These are phyloP conservation scores for Ectemnius continuus DNA, from an alignment of 2,888 invertebrate species.

Conservation along the genomic window DNA sequence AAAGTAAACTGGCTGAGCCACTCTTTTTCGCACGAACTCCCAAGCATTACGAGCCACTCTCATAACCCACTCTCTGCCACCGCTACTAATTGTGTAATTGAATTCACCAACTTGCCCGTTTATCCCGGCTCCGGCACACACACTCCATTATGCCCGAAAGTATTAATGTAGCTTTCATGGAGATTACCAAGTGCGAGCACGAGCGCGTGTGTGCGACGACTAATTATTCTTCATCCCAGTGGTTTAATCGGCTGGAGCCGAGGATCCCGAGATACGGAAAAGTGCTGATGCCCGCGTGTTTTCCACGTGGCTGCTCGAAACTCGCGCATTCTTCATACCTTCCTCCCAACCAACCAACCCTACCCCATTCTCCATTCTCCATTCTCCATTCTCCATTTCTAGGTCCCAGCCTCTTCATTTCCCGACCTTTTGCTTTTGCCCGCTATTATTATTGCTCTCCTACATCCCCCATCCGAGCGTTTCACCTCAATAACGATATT, in stretches of 20 bases:
- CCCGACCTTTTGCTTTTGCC: too few relatives aligned
- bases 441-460: not conserved
- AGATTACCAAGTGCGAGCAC: not conserved
- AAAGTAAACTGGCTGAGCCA: too few relatives aligned
- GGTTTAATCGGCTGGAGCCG: conserved; percentile 35
- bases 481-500: not conserved
- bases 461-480: not conserved
- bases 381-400: too few relatives aligned
- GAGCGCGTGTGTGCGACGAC: conserved; percentile 28
- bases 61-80: too few relatives aligned
- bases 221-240: conserved; percentile 55
- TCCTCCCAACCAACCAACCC: too few relatives aligned
- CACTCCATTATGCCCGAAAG: conserved; percentile 37
- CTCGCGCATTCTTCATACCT: conserved; percentile 3
- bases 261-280: conserved; percentile 54
- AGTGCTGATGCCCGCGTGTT: conserved; percentile 55
- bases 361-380: too few relatives aligned
- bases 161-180: conserved; percentile 38
- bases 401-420: too few relatives aligned
- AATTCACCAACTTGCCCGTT: not conserved
- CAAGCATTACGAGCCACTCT: too few relatives aligned
- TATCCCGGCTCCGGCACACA: conserved; percentile 1
- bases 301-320: conserved; percentile 53
- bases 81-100: too few relatives aligned
- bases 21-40: too few relatives aligned